A percentile compares a stretch with the other conserved stretches of the same genome.
These are phyloP conservation scores for Spondyliosoma cantharus DNA, from an alignment of 2,797 vertebrate species.

Conservation along the genomic window DNA sequence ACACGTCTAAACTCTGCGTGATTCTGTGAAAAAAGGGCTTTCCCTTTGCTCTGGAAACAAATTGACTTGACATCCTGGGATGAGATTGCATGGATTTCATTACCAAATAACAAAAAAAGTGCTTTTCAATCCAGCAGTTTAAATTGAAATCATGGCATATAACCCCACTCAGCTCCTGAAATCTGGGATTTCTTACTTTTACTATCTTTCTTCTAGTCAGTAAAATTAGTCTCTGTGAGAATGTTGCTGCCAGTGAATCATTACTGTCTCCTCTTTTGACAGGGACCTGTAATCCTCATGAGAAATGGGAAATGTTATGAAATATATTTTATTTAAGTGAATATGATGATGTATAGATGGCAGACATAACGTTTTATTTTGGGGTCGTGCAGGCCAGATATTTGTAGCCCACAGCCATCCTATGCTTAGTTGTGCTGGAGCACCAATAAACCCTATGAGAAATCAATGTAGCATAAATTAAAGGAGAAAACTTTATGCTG, in stretches of 20 bases:
- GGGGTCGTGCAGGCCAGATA: conserved; percentile 20
- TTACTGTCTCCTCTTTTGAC: conserved; percentile 44
- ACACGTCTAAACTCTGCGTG: conserved; percentile 96
- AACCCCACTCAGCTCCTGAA: conserved; percentile 48
- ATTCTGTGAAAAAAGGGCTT: conserved; percentile 87
- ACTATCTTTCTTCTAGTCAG: conserved; percentile 58
- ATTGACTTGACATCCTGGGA: conserved; percentile 27
- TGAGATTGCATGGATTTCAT: conserved; percentile 61
- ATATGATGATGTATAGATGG: conserved; percentile 32
- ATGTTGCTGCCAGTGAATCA: conserved; percentile 49
- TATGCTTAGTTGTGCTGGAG: conserved; percentile 38
- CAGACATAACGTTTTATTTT: conserved; percentile 30
- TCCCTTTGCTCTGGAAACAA: conserved; percentile 15
- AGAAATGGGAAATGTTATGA: conserved; percentile 31
- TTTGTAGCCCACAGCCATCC: conserved; percentile 7
- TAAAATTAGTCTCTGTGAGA: conserved; percentile 76
- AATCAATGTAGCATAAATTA: conserved; percentile 56
- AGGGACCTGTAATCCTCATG: conserved; percentile 24
- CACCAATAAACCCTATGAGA: conserved; percentile 33
- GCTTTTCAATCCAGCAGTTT: conserved; percentile 59
- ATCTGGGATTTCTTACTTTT: conserved; percentile 64
- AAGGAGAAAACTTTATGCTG: conserved; percentile 15
- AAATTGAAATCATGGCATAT: conserved; percentile 38
- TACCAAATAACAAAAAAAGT: conserved; percentile 48
- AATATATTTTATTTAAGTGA: conserved; percentile 34